A percentile compares a stretch with the other conserved stretches of the same genome.
Evolutionary conservation across 2,888 invertebrate species (phyloP).

Genomic region (Hydraecia micacea): DNA sequence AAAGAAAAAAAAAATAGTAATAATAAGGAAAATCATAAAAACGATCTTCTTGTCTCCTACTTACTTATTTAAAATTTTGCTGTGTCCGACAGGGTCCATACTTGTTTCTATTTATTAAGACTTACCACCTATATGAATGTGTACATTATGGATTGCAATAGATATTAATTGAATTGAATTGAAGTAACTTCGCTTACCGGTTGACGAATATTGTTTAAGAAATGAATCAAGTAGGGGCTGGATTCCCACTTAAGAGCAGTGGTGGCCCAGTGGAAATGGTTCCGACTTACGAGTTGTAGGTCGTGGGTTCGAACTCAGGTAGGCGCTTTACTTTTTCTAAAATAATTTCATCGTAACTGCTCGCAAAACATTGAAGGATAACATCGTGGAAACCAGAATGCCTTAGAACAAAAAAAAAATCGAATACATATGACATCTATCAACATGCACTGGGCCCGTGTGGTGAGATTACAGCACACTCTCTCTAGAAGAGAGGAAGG

Average conservation of each 20-base stretch:
- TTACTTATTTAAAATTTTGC: neutral
- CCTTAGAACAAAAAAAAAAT: neutral
- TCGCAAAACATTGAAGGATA: neutral
- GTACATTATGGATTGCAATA: neutral
- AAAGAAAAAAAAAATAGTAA: no score
- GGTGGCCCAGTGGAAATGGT: neutral
- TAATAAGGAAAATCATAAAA: neutral
- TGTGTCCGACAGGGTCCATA: neutral
- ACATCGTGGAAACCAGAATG: neutral
- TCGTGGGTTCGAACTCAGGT: neutral
- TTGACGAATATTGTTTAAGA: neutral
- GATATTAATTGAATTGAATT: neutral
- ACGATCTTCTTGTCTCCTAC: neutral
- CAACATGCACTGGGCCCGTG: neutral
- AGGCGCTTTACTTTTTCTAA: neutral
- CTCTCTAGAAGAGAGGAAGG: neutral
- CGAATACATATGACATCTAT: neutral
- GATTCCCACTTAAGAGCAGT: neutral
- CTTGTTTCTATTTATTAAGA: neutral
- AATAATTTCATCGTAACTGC: neutral
- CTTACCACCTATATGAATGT: neutral
- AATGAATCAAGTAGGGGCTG: neutral
- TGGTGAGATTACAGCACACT: neutral
- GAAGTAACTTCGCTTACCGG: neutral
- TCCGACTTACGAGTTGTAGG: neutral